These are phyloP conservation scores for Schizopygopsis malacanthus DNA, from an alignment of 2,797 vertebrate genomes.

Conservation along the genomic window DNA sequence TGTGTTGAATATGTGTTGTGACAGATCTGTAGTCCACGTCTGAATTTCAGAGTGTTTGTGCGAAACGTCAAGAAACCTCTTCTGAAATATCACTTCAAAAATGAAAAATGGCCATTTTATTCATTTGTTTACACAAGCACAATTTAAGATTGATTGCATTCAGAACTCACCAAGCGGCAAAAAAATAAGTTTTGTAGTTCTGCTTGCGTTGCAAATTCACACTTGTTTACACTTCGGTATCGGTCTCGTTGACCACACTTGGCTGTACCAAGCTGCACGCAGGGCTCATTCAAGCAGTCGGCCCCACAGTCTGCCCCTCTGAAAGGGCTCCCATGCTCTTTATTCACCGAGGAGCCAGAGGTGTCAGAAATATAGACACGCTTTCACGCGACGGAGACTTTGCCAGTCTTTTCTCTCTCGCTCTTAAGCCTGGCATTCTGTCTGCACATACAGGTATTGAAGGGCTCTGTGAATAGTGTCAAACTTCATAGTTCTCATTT, in stretches of 20 bases:
- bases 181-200: neutral
- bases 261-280: slow-evolving; percentile 38
- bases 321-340: slow-evolving; percentile 74
- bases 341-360: slow-evolving; percentile 80
- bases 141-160: neutral
- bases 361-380: slow-evolving; percentile 88
- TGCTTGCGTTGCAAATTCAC: slow-evolving; percentile 25
- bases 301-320: slow-evolving; percentile 71
- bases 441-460: slow-evolving; percentile 84
- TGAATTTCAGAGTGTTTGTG: slow-evolving; percentile 67
- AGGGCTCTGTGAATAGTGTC: slow-evolving; percentile 85
- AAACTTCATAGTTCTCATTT: slow-evolving; percentile 88
- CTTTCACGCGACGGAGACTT: slow-evolving; percentile 85
- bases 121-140: neutral
- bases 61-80: neutral
- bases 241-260: slow-evolving; percentile 18
- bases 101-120: neutral
- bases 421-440: slow-evolving; percentile 80
- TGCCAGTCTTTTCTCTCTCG: slow-evolving; percentile 68
- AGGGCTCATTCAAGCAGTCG: slow-evolving; percentile 66
- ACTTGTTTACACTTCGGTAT: slow-evolving; percentile 68
- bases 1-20: slow-evolving; percentile 55
- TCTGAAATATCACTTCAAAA: neutral
- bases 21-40: slow-evolving; percentile 62
- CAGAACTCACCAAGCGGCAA: neutral